A percentile compares a stretch with the other conserved stretches of the same genome.
Conservation (phyloP, 53 echinoderm and acorn worm genomes). For the Astropecten irregularis region DNA sequence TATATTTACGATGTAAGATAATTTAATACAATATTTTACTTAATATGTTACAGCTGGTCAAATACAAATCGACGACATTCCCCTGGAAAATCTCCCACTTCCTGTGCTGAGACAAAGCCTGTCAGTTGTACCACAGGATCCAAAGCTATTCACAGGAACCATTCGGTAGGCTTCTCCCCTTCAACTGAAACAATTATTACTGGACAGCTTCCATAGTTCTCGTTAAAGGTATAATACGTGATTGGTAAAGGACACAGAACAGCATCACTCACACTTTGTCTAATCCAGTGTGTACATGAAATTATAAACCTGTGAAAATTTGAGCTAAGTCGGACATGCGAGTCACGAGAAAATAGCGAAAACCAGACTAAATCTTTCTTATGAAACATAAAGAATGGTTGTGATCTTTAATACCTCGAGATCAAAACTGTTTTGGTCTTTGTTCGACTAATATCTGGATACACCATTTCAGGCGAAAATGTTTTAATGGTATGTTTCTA, state of each 20-base stretch:
- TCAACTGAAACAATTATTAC: background rate
- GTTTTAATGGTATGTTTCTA: background rate
- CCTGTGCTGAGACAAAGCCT: constrained; percentile 68
- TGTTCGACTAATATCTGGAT: no score
- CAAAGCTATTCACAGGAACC: constrained; percentile 78
- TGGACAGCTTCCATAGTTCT: background rate
- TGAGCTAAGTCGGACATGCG: no score
- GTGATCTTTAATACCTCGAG: no score
- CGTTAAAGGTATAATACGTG: no score
- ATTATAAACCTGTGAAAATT: no score
- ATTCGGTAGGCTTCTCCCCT: constrained; percentile 57
- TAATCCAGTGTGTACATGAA: no score
- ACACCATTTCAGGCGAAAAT: background rate
- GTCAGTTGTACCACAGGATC: constrained; percentile 86
- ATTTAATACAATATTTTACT: background rate
- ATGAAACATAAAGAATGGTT: no score
- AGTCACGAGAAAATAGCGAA: no score
- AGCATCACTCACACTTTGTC: no score
- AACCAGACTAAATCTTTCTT: no score
- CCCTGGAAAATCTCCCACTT: constrained; percentile 71
- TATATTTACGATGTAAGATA: rapidly evolving
- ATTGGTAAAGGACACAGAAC: no score
- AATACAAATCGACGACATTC: constrained; percentile 75
- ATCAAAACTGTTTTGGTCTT: no score
- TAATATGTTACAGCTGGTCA: constrained; percentile 28